These are phyloP conservation scores for Ophiothrix spiculata DNA, from an alignment of 35 echinoderm and acorn worm species.

Conservation along the genomic window DNA sequence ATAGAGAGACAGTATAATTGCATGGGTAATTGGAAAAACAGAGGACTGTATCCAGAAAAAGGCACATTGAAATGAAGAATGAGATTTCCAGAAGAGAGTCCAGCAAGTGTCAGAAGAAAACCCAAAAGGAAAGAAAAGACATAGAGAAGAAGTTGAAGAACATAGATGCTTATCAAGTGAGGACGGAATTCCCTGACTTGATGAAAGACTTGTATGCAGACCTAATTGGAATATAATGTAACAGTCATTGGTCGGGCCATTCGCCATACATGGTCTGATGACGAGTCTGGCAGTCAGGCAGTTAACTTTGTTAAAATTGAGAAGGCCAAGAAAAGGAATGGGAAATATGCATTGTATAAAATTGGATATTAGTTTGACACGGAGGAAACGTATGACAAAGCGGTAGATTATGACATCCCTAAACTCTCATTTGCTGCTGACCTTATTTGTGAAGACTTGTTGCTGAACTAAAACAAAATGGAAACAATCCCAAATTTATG, in stretches of 20 bases:
- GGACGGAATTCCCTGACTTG: not conserved
- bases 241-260: not conserved
- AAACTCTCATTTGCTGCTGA: not conserved
- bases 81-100: not conserved
- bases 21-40: not conserved
- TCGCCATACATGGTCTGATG: not conserved
- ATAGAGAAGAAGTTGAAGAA: not conserved
- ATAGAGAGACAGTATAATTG: not conserved
- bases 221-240: not conserved
- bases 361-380: not conserved
- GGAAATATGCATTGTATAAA: not conserved
- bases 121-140: not conserved
- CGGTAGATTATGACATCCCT: not conserved
- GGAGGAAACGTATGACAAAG: not conserved
- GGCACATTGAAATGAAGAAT: not conserved
- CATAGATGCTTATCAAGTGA: not conserved
- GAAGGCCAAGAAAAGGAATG: not conserved
- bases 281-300: not conserved
- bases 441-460: not conserved
- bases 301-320: not conserved
- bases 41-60: not conserved
- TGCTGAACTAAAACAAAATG: not conserved
- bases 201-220: not conserved
- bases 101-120: not conserved
- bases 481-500: too few species aligned